Evolutionary conservation across 2,113 vertebrate genomes (phyloP), one percentile per base, ranked within the genome.

Genomic region (Dascyllus trimaculatus): DNA sequence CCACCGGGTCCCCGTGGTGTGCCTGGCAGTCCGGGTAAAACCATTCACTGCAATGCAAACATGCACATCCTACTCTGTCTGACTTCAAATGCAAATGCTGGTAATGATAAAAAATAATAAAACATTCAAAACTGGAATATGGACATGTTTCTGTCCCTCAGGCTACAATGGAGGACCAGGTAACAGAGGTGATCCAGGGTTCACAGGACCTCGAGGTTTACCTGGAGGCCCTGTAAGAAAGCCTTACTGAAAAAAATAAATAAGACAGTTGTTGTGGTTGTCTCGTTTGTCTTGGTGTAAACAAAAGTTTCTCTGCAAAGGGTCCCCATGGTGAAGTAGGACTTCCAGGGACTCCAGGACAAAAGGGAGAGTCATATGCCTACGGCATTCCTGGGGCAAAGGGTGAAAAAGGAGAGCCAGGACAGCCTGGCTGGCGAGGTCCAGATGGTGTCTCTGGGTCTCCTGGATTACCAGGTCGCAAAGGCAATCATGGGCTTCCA

Each of bases 301-400:
- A 68, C 6, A 60, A 7, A 40, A 8, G 8, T 66, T 75, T 11
- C 46, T 52, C 11, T 76, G 15, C 45, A 17, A 80, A 97, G 96
- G 97, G 97, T 75, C 86, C 88, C 21, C 82, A 88, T 62, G 96
- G 97, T 22, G n/a, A 40, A 26, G 79, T 82, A 61, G 97, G 97
- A 86, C 38, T 61, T 74, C 91, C 93, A 88, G 97, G 97, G 2
- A 76, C 82, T 80, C 93, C 91, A 73, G 97, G 97, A 78, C 77
- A 85, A 56, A 97, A 97, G 90, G 97, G 97, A 61, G 96, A 97
- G 2, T 93, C 95, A 10, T 94, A 94, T 73, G 66, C 91, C 57
- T 70, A 94, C 71, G 71, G 38, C 43, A 83, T 63, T 57, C 92
- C 91, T 38, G 95, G 93, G 70, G 52, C 94, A 85, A 98, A 97